These are phyloP conservation scores for Amorpha juglandis DNA, from an alignment of 2,888 invertebrate genomes.

Conservation along the genomic window DNA sequence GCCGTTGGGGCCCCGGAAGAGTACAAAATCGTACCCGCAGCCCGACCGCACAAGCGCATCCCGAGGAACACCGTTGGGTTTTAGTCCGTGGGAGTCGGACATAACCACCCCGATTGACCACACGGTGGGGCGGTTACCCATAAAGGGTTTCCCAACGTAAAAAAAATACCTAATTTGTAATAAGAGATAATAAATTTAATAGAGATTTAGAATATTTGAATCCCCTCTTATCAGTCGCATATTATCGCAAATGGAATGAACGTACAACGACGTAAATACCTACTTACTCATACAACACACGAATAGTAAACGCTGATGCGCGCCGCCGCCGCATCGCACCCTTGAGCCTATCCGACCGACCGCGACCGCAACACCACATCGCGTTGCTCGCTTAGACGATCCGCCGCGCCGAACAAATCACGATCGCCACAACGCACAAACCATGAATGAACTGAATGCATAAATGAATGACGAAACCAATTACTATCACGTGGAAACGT, in stretches of 20 bases:
- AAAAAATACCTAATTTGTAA: neutral
- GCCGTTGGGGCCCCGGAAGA: no score
- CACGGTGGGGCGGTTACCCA: no score
- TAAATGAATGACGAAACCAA: constrained; percentile 37
- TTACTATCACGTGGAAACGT: constrained; percentile 38
- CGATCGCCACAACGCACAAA: constrained; percentile 33
- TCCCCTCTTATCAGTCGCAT: constrained; percentile 22
- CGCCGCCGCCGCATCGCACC: constrained; percentile 39
- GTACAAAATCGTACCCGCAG: no score
- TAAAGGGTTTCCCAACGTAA: no score
- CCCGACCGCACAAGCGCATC: no score
- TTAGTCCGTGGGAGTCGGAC: no score
- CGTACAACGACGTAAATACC: constrained; percentile 35
- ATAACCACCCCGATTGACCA: no score
- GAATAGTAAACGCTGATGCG: neutral
- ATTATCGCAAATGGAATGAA: constrained; percentile 27
- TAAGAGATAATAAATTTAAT: neutral
- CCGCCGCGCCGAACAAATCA: constrained; percentile 21
- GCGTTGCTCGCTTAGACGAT: neutral
- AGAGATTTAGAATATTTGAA: neutral
- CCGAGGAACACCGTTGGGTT: no score
- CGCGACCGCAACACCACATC: neutral
- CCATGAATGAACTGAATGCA: constrained; percentile 53
- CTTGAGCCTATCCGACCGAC: constrained; percentile 66
- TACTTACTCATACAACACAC: neutral